Evolutionary conservation across 2,888 invertebrate species (phyloP).

Genomic region (Drosophila neutralis): DNA sequence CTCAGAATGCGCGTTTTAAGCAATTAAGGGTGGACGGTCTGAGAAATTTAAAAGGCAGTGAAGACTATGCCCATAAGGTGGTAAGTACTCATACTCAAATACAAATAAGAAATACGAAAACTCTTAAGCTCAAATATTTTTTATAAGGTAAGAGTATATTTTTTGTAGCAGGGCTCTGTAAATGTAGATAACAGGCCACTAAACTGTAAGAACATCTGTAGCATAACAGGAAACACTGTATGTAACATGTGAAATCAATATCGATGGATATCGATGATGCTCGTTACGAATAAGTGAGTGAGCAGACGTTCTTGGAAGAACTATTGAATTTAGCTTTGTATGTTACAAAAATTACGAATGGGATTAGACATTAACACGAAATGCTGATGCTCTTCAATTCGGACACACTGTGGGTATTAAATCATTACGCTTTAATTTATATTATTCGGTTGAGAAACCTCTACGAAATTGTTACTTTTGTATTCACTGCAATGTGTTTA

Average conservation of each 20-base stretch:
- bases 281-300: no score
- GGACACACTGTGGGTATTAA: no score
- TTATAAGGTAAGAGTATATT: neutral
- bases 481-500: no score
- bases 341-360: no score
- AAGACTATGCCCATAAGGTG: conserved; percentile 32
- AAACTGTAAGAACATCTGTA: neutral
- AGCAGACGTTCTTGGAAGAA: no score
- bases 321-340: no score
- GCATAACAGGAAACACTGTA: neutral
- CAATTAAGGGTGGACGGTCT: neutral
- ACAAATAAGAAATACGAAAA: neutral
- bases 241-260: neutral
- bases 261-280: neutral
- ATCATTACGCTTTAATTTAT: no score
- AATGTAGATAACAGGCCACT: neutral
- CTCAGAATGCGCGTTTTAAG: neutral
- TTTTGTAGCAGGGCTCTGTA: no score
- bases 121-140: neutral
- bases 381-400: no score
- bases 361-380: no score
- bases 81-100: conserved; percentile 22
- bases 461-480: no score
- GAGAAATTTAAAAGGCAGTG: conserved; percentile 26
- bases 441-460: no score